Base-by-base conservation (phyloP, 2,113 vertebrate species). In the Sminthopsis crassicaudata region DNA sequence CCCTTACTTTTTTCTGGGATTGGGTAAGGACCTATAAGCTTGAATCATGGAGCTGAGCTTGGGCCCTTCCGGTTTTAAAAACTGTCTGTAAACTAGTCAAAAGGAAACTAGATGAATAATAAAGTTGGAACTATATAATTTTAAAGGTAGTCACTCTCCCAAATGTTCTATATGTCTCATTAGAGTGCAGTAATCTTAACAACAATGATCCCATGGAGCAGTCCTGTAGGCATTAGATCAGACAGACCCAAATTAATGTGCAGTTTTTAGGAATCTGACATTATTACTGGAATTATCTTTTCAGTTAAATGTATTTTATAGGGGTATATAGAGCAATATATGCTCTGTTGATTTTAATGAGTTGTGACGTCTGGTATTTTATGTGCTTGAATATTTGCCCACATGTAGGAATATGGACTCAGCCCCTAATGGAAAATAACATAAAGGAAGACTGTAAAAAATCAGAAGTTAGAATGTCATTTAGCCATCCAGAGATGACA, bases 401-500 rank as follows among this genome's bases (percentile, higher is more conserved):
- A 98, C 98, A 99, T 98, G 98, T 98, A 98, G 98, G 98, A 99
- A 98, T 98, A 98, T 98, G 98, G 98, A 98, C 98, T 98, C 98
- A 98, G 98, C 99, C 98, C 98, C 98, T 99, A 99, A 99, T 99
- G 98, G 98, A 98, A 98, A 98, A 98, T 98, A 98, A 98, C 97
- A 98, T 98, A 98, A 98, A 98, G 97, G 98, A 98, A 98, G 98
- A 98, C 98, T 98, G 98, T 98, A 99, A 98, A 99, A 99, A 98
- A 98, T 99, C 99, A 99, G 98, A 99, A 99, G 99, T 99, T 99
- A 99, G 99, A 99, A 99, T 99, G 99, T 99, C 99, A 99, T 99
- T 99, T 99, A 99, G 99, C 99, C 99, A 99, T 99, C 99, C 99
- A 99, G 99, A 99, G 99, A 99, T 99, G 99, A 99, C 99, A 99